A percentile compares a stretch with the other conserved stretches of the same genome.
These are phyloP conservation scores for Sebastes paucispinis DNA, from an alignment of 2,797 vertebrate species.

Conservation along the genomic window DNA sequence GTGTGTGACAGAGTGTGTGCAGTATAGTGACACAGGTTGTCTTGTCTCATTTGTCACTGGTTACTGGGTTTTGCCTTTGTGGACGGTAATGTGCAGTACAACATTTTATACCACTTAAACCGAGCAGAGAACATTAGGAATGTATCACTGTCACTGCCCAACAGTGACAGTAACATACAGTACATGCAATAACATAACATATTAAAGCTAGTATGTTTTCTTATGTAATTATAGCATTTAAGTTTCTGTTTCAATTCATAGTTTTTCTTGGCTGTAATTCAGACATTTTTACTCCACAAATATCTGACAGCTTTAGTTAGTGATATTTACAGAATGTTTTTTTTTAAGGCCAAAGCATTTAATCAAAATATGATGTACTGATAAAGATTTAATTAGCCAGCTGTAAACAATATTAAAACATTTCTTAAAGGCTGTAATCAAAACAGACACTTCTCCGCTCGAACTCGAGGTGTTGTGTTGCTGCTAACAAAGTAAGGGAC, in stretches of 20 bases:
- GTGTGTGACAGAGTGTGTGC: constrained; percentile 34
- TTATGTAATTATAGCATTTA: neutral
- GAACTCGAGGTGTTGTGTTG: neutral
- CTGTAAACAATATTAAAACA: neutral
- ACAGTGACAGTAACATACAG: neutral
- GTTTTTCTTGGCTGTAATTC: neutral
- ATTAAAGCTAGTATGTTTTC: neutral
- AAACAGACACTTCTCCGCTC: neutral
- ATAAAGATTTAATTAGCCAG: neutral
- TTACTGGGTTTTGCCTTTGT: neutral
- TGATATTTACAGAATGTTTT: neutral
- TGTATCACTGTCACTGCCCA: neutral
- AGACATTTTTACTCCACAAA: neutral
- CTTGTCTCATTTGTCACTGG: constrained; percentile 49
- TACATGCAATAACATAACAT: neutral
- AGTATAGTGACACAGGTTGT: constrained; percentile 31
- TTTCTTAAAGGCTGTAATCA: neutral
- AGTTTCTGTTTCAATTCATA: neutral
- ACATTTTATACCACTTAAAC: constrained; percentile 18
- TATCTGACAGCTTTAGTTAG: neutral
- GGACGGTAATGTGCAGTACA: constrained; percentile 3
- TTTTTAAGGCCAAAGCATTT: neutral
- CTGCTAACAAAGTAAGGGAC: neutral
- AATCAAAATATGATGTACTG: neutral
- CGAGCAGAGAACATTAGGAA: neutral